Evolutionary conservation across 2,113 vertebrate genomes (phyloP).

Genomic region (Nycticorax nycticorax): DNA sequence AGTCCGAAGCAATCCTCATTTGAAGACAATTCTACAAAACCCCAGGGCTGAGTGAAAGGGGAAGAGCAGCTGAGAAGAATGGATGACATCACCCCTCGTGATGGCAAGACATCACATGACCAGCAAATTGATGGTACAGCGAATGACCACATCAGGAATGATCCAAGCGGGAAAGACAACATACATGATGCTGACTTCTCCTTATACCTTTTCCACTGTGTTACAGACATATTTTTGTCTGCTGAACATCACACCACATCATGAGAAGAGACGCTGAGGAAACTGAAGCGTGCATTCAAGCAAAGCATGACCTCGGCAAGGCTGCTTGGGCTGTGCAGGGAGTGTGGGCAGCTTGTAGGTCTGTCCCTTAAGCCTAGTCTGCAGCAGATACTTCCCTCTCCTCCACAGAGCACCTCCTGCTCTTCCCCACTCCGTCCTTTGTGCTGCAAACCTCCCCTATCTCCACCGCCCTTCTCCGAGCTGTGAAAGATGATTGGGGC

Average conservation of each 20-base stretch:
- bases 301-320: neutral
- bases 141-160: accelerated
- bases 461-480: neutral
- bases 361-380: neutral
- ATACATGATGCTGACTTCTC: neutral
- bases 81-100: neutral
- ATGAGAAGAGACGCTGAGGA: neutral
- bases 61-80: neutral
- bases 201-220: neutral
- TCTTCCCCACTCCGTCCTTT: neutral
- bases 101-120: no score
- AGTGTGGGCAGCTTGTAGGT: neutral
- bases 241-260: no score
- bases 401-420: neutral
- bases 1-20: neutral
- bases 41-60: neutral
- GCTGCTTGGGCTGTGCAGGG: neutral
- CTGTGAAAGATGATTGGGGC: neutral
- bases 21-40: neutral
- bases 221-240: neutral
- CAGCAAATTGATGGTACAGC: neutral
- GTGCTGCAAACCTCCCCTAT: neutral
- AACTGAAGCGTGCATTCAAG: neutral
- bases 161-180: neutral
- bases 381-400: neutral